phyloP scores from a whole-genome alignment of 1,140 invertebrate species.

The Sinonovacula constricta region DNA sequence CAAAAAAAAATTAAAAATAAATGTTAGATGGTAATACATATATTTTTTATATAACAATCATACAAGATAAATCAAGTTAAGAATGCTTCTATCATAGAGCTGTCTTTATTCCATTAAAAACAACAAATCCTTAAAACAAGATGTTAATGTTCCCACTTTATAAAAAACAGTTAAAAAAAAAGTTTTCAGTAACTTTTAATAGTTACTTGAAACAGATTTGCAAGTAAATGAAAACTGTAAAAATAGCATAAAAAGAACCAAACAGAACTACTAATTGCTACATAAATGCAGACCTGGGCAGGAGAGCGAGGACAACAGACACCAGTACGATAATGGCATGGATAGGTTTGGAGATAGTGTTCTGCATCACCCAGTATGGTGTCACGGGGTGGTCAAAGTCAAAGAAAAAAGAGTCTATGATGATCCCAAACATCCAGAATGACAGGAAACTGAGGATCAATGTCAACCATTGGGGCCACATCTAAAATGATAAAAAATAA shows the following conservation, averaged over 20 bases:
- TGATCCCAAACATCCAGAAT: slow-evolving; percentile 91
- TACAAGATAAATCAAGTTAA: no score
- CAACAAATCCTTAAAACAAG: no score
- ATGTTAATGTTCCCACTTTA: no score
- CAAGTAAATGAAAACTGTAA: not conserved
- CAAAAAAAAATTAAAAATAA: no score
- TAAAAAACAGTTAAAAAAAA: no score
- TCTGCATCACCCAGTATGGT: slow-evolving; percentile 92
- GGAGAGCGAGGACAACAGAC: slow-evolving; percentile 86
- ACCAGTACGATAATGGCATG: slow-evolving; percentile 91
- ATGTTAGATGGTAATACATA: no score
- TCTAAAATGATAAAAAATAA: no score
- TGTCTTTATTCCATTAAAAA: no score
- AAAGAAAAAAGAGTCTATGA: slow-evolving; percentile 90
- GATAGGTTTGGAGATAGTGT: slow-evolving; percentile 85
- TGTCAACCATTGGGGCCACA: slow-evolving; percentile 89
- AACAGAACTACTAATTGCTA: not conserved
- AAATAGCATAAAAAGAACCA: not conserved
- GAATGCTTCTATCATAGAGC: no score
- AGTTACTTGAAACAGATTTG: not conserved
- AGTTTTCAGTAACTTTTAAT: no score
- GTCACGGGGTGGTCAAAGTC: slow-evolving; percentile 82
- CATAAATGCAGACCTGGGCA: slow-evolving; percentile 86
- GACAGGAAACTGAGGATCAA: slow-evolving; percentile 87
- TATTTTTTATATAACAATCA: no score